Evolutionary conservation across 2,888 invertebrate genomes (phyloP).

Genomic region (Oscheius sp.): DNA sequence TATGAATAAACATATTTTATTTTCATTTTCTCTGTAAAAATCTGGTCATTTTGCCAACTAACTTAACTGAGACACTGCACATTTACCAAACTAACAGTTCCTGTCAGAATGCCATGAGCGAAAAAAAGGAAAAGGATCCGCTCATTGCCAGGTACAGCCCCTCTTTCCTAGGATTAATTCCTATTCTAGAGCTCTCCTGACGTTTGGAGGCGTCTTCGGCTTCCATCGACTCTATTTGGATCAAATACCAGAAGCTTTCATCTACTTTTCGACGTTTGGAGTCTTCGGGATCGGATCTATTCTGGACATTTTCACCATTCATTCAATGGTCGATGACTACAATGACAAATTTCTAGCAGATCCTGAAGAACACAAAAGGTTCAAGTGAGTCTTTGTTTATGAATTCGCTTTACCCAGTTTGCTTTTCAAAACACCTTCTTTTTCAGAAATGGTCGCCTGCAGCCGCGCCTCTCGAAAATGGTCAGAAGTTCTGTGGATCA

Average conservation of each 20-base stretch:
- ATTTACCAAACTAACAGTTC: neutral
- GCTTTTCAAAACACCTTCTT: neutral
- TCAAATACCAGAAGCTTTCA: conserved; percentile 61
- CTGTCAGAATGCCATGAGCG: conserved; percentile 10
- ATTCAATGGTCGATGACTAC: conserved; percentile 20
- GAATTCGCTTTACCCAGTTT: neutral
- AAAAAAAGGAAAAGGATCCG: conserved; percentile 13
- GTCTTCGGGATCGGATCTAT: conserved; percentile 50
- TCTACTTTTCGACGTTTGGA: conserved; percentile 59
- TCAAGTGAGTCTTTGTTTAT: conserved; percentile 5
- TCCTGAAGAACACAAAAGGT: conserved; percentile 15
- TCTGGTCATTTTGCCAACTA: neutral
- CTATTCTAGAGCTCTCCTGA: conserved; percentile 42
- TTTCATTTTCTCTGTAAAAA: neutral
- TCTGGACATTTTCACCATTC: conserved; percentile 20
- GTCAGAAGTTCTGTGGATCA: conserved; percentile 13
- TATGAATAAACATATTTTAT: conserved; percentile 9
- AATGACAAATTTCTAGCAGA: conserved; percentile 7
- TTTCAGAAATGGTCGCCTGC: conserved; percentile 18
- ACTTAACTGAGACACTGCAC: neutral
- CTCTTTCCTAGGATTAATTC: neutral
- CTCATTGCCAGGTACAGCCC: conserved; percentile 19
- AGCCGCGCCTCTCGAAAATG: conserved; percentile 18
- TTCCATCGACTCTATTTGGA: conserved; percentile 55
- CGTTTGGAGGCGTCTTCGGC: conserved; percentile 57